Evolutionary conservation across 2,888 invertebrate genomes (phyloP).

Genomic region (Luffia ferchaultella): DNA sequence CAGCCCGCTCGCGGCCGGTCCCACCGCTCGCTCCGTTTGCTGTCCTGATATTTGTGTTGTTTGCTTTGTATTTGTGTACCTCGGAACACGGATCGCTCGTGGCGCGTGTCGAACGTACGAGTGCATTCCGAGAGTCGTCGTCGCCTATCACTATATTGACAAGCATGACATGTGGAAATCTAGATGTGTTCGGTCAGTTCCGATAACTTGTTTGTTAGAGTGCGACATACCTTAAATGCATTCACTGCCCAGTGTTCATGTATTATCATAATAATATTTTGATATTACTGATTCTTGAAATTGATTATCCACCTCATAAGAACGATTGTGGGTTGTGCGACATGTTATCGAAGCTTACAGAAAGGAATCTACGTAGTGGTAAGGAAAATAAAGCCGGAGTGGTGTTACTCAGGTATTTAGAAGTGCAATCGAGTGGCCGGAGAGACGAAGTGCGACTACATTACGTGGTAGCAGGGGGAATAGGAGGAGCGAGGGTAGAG

Average conservation of each 20-base stretch:
- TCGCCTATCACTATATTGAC: not conserved
- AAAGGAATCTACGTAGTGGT: too few species aligned
- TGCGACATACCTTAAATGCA: too few species aligned
- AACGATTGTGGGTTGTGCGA: too few species aligned
- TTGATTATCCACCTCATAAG: too few species aligned
- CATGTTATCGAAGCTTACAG: too few species aligned
- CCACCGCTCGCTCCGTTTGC: constrained; percentile 13
- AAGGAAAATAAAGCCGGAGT: too few species aligned
- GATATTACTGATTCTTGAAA: too few species aligned
- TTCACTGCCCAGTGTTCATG: too few species aligned
- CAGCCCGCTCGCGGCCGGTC: constrained; percentile 44
- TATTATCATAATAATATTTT: too few species aligned
- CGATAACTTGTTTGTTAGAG: too few species aligned
- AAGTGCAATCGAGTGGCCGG: constrained; percentile 90
- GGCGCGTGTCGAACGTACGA: constrained; percentile 24
- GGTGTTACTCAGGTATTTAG: constrained; percentile 86
- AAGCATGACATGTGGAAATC: not conserved
- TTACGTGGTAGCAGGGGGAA: constrained; percentile 75
- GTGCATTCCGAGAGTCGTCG: constrained; percentile 2
- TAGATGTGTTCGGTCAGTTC: not conserved
- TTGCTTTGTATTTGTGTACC: constrained; percentile 64
- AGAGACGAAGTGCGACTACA: constrained; percentile 87
- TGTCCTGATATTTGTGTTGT: constrained; percentile 51
- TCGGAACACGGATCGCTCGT: constrained; percentile 51
- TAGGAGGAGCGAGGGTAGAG: constrained; percentile 75